Evolutionary conservation across 2,113 vertebrate genomes (phyloP), one percentile per base, ranked within the genome.

Genomic region (Tringa solitaria): DNA sequence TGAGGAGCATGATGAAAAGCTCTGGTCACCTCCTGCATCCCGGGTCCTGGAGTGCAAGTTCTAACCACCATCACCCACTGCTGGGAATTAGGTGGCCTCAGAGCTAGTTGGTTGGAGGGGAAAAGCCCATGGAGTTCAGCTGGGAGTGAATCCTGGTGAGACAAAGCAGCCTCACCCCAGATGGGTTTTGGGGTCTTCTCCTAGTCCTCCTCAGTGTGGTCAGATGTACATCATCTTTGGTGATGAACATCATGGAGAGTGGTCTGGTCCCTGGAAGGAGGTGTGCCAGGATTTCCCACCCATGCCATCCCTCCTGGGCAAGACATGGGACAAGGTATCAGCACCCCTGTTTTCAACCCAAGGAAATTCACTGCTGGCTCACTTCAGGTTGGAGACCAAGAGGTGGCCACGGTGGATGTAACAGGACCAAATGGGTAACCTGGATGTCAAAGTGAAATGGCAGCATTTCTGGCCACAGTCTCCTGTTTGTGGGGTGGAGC

Each of bases 1-100:
- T 1, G 2, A 59, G 77, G 68, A 87, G 14, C 0, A 0, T 1
- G 3, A 46, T 12, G 59, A 20, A 28, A 60, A 84, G 39, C 0
- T 48, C 45, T 4, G 9, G 22, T 46, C 50, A n/a, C 12, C 35
- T 43, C 3, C 0, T 10, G 6, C 20, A 41, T 26, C 53, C n/a
- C 0, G 0, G 30, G 6, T 37, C 77, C 68, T 73, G 28, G 57
- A 72, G 57, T 4, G 1, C 48, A 35, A 33, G 15, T 28, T 51
- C 59, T 39, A 24, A 51, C 65, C 75, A 69, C 70, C 45, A 24
- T 26, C 1, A 0, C 33, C 48, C 4, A 1, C 9, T 6, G 24
- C 24, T 7, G 4, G 60, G 30, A 53, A 46, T 64, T 15, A 14
- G 30, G 41, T 16, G 61, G 35, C 32, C 48, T 45, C 65, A 26